A percentile compares a stretch with the other conserved stretches of the same genome.
Evolutionary conservation across 2,113 vertebrate species (phyloP).

Genomic region (Notechis scutatus): DNA sequence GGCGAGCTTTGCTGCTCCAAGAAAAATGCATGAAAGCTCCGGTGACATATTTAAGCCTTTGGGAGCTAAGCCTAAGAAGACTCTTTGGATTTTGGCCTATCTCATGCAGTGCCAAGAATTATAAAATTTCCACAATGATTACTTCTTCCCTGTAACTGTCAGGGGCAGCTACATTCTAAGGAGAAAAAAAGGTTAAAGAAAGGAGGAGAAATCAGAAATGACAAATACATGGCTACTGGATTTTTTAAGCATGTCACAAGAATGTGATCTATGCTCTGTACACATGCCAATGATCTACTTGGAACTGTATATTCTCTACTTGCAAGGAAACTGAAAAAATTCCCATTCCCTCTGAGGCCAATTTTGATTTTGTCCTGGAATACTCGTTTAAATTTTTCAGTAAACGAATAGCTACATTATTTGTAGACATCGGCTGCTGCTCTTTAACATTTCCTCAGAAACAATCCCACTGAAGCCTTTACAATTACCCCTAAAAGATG

Average conservation of each 20-base stretch:
- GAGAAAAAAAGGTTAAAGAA: constrained; percentile 24
- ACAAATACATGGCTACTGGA: constrained; percentile 62
- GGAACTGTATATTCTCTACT: constrained; percentile 58
- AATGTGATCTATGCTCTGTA: constrained; percentile 59
- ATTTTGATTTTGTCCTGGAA: constrained; percentile 64
- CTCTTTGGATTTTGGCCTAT: constrained; percentile 7
- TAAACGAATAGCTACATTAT: constrained; percentile 43
- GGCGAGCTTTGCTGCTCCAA: background rate
- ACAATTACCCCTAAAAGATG: background rate
- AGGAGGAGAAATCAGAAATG: constrained; percentile 20
- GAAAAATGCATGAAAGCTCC: background rate
- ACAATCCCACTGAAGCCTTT: constrained; percentile 2
- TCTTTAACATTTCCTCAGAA: background rate
- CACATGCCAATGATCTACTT: constrained; percentile 58
- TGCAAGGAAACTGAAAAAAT: constrained; percentile 53
- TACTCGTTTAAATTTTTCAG: constrained; percentile 61
- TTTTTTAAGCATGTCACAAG: constrained; percentile 62
- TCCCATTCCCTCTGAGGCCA: constrained; percentile 53
- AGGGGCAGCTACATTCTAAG: constrained; percentile 55
- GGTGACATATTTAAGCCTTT: background rate
- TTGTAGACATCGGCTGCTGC: constrained; percentile 49
- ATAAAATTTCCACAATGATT: constrained; percentile 53
- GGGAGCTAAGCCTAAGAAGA: background rate
- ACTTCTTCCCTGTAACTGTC: constrained; percentile 15
- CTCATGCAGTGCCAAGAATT: constrained; percentile 60